Evolutionary conservation across 1,140 invertebrate species (phyloP), one percentile per base, ranked within the genome.

Genomic region (Cecropterus lyciades): DNA sequence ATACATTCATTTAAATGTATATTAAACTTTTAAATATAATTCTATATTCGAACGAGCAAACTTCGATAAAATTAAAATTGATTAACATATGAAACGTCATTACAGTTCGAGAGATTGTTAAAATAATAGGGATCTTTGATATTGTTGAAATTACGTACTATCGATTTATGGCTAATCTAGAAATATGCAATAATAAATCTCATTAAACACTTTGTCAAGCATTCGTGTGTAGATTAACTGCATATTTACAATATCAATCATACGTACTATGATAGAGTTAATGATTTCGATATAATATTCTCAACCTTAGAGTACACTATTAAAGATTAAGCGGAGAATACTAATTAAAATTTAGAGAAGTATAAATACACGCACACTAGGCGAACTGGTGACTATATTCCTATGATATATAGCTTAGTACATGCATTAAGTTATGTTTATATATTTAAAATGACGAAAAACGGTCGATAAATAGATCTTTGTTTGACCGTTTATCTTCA

Each of bases 1-100:
- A 84, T 83, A 87, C 87, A 91, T 85, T 85, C 68, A 78, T 69
- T 77, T 75, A 82, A 86, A 89, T 87, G 86, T 84, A 91, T 76
- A 91, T 85, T 84, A 82, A 86, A 88, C 81, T 86, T 89, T 89
- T 89, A 88, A 89, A 92, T 90, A 92, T 92, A 89, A 85, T 87
- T 89, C 81, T 90, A 92, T 90, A 91, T 90, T 75, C 75, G 87
- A 92, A 92, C 89, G 89, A 92, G 88, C 89, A 89, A 91, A 89
- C 89, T 91, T 89, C 78, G 82, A 91, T 91, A 91, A 91, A 91
- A 91, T 92, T 91, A 92, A 91, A 91, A 92, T 86, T 85, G 87
- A 75, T 80, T 89, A 92, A 92, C 89, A 92, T 89, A 89, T 89
- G 87, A 84, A 73, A 75, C 69, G 83, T 81, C 84, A 80, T 86